Evolutionary conservation across 1,140 invertebrate species (phyloP).

Genomic region (Ctenoplectra terminalis): DNA sequence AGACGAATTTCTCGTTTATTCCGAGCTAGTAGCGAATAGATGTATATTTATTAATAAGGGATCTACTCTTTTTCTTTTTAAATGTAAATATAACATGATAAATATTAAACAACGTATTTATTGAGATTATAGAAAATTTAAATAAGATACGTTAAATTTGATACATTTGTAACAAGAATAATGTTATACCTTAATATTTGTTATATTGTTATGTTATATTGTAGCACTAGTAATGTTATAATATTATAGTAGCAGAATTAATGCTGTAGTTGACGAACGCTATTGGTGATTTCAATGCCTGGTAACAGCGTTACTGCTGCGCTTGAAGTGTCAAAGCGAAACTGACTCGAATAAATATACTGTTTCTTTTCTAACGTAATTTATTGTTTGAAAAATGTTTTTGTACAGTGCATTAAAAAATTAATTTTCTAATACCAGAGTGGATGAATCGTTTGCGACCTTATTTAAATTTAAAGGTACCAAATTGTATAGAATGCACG

Average conservation of each 20-base stretch:
- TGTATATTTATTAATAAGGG: not conserved
- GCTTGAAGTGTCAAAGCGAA: not conserved
- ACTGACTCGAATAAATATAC: not conserved
- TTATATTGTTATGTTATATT: not conserved
- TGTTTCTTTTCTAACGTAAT: not conserved
- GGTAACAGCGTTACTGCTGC: too few species aligned
- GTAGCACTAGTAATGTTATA: not conserved
- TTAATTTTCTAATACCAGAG: too few species aligned
- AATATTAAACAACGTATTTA: not conserved
- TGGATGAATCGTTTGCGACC: too few species aligned
- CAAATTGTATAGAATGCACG: too few species aligned
- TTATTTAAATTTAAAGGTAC: too few species aligned
- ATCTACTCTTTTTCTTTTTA: not conserved
- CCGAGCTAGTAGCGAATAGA: not conserved
- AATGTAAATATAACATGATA: not conserved
- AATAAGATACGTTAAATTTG: not conserved
- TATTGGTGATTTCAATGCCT: conserved; percentile 12
- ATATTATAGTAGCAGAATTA: not conserved
- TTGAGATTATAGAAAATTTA: not conserved
- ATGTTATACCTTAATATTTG: not conserved
- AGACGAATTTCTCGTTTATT: conserved; percentile 18
- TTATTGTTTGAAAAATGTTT: not conserved
- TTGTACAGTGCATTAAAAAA: not conserved
- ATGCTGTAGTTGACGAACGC: too few species aligned
- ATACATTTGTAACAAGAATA: not conserved